A percentile compares a stretch with the other conserved stretches of the same genome.
These are phyloP conservation scores for Eubucco bourcierii DNA, from an alignment of 2,113 vertebrate genomes.

Conservation along the genomic window DNA sequence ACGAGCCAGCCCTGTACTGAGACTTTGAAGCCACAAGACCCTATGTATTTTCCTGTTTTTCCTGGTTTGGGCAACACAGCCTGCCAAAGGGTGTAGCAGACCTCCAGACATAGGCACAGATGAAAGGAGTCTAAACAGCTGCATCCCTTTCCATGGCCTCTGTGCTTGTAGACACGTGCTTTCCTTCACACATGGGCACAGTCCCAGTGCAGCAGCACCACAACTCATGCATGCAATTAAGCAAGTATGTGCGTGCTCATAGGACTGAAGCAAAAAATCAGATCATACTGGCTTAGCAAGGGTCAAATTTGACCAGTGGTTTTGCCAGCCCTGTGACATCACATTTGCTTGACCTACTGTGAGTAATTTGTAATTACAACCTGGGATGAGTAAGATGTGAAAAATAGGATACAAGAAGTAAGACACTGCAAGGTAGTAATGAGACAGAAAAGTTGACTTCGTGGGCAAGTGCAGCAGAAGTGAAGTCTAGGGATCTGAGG, in stretches of 20 bases:
- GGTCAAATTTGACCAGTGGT: conserved; percentile 11
- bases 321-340: conserved; percentile 24
- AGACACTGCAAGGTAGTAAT: neutral
- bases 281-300: conserved; percentile 55
- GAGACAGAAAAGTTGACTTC: neutral
- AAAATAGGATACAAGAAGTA: neutral
- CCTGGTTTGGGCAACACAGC: neutral
- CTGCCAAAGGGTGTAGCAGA: neutral
- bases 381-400: neutral
- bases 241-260: conserved; percentile 19
- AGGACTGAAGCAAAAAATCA: conserved; percentile 48
- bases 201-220: neutral
- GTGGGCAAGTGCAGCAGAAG: neutral
- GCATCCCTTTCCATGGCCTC: neutral
- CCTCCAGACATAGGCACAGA: neutral
- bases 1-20: neutral
- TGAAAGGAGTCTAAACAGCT: neutral
- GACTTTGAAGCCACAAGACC: neutral
- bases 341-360: neutral
- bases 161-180: neutral
- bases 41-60: neutral
- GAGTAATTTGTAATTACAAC: conserved; percentile 51
- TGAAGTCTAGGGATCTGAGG: neutral
- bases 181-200: neutral
- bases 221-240: conserved; percentile 22